Conservation (phyloP, 1,140 invertebrate species). For the Chrysomallon squamiferum region DNA sequence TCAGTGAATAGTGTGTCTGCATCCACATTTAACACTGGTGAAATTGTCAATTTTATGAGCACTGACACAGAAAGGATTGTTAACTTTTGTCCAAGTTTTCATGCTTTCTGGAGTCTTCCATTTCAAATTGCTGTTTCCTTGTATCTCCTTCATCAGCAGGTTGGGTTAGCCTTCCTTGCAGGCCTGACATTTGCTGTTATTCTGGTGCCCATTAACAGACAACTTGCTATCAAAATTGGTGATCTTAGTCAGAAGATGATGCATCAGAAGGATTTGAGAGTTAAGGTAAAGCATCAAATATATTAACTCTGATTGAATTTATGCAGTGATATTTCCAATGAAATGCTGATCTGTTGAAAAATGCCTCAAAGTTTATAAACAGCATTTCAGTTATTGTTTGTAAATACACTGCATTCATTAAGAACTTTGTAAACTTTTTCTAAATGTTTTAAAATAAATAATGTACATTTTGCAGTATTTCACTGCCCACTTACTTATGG, state of each 20-base stretch:
- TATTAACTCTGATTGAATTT: too few species aligned
- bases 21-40: constrained; percentile 75
- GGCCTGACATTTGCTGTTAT: constrained; percentile 86
- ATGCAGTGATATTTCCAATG: too few species aligned
- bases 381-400: too few species aligned
- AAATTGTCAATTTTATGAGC: constrained; percentile 97
- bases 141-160: constrained; percentile 70
- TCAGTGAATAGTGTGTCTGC: constrained; percentile 45
- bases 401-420: too few species aligned
- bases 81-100: constrained; percentile 95
- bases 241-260: constrained; percentile 86
- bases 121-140: constrained; percentile 71
- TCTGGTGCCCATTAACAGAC: constrained; percentile 93
- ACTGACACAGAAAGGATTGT: constrained; percentile 94
- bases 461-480: too few species aligned
- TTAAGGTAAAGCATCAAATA: constrained; percentile 73
- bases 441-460: too few species aligned
- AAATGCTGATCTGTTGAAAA: too few species aligned
- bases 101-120: constrained; percentile 95
- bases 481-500: too few species aligned
- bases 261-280: constrained; percentile 87
- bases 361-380: too few species aligned
- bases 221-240: constrained; percentile 87
- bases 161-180: constrained; percentile 89
- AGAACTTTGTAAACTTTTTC: too few species aligned